Evolutionary conservation across 2,888 invertebrate genomes (phyloP).

Genomic region (Drosophila yooni): DNA sequence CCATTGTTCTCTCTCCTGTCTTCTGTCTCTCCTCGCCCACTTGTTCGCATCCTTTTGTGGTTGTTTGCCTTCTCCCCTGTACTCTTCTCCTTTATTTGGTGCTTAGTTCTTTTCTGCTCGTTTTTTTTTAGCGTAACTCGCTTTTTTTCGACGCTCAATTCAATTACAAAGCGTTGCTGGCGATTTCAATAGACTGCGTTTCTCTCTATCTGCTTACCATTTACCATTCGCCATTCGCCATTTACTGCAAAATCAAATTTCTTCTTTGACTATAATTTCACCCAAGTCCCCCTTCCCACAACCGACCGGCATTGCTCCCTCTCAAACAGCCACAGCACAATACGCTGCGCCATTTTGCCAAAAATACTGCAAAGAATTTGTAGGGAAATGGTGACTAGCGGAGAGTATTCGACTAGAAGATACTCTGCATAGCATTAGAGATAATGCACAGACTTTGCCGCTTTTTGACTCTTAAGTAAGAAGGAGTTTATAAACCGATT

Average conservation of each 20-base stretch:
- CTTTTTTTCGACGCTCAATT: slow-evolving; percentile 75
- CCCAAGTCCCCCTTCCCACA: background rate
- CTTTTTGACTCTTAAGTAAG: background rate
- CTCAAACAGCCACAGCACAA: slow-evolving; percentile 17
- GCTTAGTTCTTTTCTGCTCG: slow-evolving; percentile 13
- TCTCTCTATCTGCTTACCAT: slow-evolving; percentile 46
- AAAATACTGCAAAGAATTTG: slow-evolving; percentile 31
- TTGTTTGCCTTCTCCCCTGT: slow-evolving; percentile 25
- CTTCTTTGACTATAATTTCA: slow-evolving; percentile 74
- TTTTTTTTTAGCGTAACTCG: slow-evolving; percentile 48
- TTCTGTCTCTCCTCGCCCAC: background rate
- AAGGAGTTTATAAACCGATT: background rate
- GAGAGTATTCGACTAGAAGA: background rate
- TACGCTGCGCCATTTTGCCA: slow-evolving; percentile 64
- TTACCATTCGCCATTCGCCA: slow-evolving; percentile 20
- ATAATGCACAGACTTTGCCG: background rate
- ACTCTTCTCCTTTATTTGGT: slow-evolving; percentile 2
- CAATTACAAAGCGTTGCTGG: slow-evolving; percentile 64
- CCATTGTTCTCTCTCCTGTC: slow-evolving; percentile 60
- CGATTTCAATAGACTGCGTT: slow-evolving; percentile 44
- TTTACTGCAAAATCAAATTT: slow-evolving; percentile 68
- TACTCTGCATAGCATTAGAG: background rate
- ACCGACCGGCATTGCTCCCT: background rate
- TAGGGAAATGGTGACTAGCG: background rate
- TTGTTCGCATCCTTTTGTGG: slow-evolving; percentile 58